phyloP scores from a whole-genome alignment of 2,113 vertebrate species.

The Limanda limanda region DNA sequence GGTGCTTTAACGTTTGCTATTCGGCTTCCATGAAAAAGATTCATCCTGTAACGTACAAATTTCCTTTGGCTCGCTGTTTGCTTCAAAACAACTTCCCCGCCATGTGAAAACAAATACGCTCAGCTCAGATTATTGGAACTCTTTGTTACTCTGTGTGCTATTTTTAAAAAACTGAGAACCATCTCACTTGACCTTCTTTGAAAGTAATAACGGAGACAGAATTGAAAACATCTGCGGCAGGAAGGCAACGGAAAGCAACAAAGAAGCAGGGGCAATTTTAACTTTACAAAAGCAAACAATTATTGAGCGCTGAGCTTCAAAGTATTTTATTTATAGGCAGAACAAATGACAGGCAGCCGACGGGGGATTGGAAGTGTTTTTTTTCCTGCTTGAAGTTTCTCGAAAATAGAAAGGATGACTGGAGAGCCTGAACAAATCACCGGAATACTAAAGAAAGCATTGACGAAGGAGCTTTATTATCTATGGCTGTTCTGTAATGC shows the following conservation, averaged over 20 bases:
- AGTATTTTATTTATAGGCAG: slow-evolving; percentile 60
- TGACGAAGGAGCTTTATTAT: slow-evolving; percentile 23
- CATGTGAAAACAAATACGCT: slow-evolving; percentile 30
- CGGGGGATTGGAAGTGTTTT: slow-evolving; percentile 17
- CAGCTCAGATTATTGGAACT: slow-evolving; percentile 12
- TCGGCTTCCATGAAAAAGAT: slow-evolving; percentile 2
- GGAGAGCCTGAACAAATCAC: slow-evolving; percentile 15
- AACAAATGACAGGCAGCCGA: slow-evolving; percentile 46
- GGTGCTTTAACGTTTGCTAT: neutral
- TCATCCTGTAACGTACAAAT: slow-evolving; percentile 16
- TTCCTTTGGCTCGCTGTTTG: slow-evolving; percentile 18
- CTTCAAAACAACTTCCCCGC: neutral
- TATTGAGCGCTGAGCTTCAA: slow-evolving; percentile 58
- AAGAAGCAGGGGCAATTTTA: slow-evolving; percentile 43
- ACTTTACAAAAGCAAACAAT: slow-evolving; percentile 60
- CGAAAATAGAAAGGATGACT: slow-evolving; percentile 50
- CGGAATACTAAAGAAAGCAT: slow-evolving; percentile 31
- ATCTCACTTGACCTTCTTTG: slow-evolving; percentile 33
- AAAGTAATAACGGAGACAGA: slow-evolving; percentile 28
- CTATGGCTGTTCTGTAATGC: slow-evolving; percentile 13
- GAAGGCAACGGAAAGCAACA: slow-evolving; percentile 26
- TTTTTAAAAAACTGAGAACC: slow-evolving; percentile 32
- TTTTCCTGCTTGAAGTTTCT: slow-evolving; percentile 30
- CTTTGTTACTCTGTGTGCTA: slow-evolving; percentile 36
- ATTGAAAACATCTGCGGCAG: slow-evolving; percentile 21